phyloP scores from a whole-genome alignment of 2,888 invertebrate species.

The Erebia epiphron region DNA sequence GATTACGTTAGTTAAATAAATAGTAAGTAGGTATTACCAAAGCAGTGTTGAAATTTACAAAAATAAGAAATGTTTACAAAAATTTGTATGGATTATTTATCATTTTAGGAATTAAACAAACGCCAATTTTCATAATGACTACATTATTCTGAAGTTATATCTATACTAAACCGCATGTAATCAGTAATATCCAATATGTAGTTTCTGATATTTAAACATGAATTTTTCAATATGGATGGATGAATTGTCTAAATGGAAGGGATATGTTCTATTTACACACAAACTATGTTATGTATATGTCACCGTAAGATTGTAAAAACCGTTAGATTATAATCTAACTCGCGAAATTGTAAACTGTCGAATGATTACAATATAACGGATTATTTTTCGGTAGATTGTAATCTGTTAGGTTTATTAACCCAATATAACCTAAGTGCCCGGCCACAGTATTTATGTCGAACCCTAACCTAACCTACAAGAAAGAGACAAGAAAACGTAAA shows the following conservation, averaged over 20 bases:
- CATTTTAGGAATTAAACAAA: too few relatives aligned
- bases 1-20: background rate
- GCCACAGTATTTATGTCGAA: too few relatives aligned
- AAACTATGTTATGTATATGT: background rate
- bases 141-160: background rate
- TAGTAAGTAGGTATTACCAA: background rate
- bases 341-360: too few relatives aligned
- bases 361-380: too few relatives aligned
- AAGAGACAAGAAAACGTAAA: too few relatives aligned
- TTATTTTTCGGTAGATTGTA: too few relatives aligned
- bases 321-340: too few relatives aligned
- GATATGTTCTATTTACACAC: slow-evolving; percentile 12
- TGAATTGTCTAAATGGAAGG: slow-evolving; percentile 19
- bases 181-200: background rate
- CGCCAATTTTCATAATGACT: too few relatives aligned
- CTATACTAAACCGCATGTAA: background rate
- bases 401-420: too few relatives aligned
- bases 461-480: too few relatives aligned
- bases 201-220: background rate
- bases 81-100: too few relatives aligned
- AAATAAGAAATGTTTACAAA: background rate
- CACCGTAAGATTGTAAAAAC: background rate
- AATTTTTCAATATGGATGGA: slow-evolving; percentile 19
- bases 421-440: too few relatives aligned
- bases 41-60: slow-evolving; percentile 2